These are phyloP conservation scores for Ageneiosus marmoratus DNA, from an alignment of 2,113 vertebrate species.

Conservation along the genomic window DNA sequence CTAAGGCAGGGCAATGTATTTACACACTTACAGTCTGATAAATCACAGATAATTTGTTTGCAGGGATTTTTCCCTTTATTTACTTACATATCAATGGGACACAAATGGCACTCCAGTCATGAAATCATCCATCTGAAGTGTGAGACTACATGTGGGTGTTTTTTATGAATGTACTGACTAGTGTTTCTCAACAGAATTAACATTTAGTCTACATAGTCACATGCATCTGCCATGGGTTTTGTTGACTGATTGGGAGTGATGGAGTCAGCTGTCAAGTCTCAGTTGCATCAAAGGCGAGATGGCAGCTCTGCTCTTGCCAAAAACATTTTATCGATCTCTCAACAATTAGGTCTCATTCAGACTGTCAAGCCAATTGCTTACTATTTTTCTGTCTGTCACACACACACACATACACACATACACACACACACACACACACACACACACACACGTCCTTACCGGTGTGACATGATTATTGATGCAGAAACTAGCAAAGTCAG, in stretches of 20 bases:
- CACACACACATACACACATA: background rate
- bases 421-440: background rate
- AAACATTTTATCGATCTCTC: conserved; percentile 39
- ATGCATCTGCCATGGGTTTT: conserved; percentile 13
- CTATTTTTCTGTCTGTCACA: background rate
- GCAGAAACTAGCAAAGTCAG: conserved; percentile 7
- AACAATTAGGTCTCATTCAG: conserved; percentile 31
- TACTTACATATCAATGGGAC: background rate
- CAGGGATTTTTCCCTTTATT: background rate
- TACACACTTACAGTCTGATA: background rate
- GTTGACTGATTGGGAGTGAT: conserved; percentile 36
- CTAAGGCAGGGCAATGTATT: background rate
- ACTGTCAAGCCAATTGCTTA: conserved; percentile 3
- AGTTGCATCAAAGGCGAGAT: conserved; percentile 28
- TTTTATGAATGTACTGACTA: background rate
- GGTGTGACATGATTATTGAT: background rate
- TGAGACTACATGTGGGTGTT: background rate
- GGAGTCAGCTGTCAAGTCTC: conserved; percentile 37
- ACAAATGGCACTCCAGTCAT: background rate
- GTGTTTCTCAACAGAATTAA: conserved; percentile 1
- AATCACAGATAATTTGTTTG: background rate
- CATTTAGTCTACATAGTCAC: background rate
- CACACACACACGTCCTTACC: background rate
- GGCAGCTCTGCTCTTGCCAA: conserved; percentile 13
- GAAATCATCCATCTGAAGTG: background rate